Evolutionary conservation across 2,113 vertebrate genomes (phyloP).

Genomic region (Arizona elegans): DNA sequence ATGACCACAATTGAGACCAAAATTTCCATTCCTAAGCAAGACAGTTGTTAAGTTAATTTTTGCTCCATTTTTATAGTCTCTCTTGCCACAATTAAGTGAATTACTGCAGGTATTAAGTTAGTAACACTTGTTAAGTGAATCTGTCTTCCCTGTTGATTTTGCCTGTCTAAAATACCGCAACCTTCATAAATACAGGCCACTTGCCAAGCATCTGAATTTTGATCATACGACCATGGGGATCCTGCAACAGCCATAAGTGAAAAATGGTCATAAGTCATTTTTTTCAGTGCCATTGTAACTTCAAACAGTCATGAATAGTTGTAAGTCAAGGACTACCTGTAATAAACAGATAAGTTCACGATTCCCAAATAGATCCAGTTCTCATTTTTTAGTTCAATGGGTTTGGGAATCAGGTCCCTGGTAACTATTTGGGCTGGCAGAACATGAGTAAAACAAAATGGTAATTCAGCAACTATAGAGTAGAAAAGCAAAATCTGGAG

Average conservation of each 20-base stretch:
- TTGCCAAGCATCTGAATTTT: not conserved
- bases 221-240: not conserved
- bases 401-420: not conserved
- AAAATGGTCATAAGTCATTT: not conserved
- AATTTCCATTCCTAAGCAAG: not conserved
- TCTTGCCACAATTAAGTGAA: not conserved
- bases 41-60: not conserved
- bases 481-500: not conserved
- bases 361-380: not conserved
- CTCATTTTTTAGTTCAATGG: not conserved
- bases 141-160: not conserved
- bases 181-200: not conserved
- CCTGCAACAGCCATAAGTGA: not conserved
- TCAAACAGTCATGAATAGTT: not conserved
- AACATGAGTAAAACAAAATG: not conserved
- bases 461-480: not conserved
- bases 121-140: not conserved
- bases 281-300: not conserved
- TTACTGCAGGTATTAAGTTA: not conserved
- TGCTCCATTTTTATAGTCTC: not conserved
- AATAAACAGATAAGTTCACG: not conserved
- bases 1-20: not conserved
- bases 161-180: not conserved
- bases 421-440: not conserved
- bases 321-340: not conserved